Percentiles rank a stretch among this genome's conserved stretches.
These are phyloP conservation scores for Micropterix aruncella DNA, from an alignment of 2,888 invertebrate genomes.

Conservation along the genomic window DNA sequence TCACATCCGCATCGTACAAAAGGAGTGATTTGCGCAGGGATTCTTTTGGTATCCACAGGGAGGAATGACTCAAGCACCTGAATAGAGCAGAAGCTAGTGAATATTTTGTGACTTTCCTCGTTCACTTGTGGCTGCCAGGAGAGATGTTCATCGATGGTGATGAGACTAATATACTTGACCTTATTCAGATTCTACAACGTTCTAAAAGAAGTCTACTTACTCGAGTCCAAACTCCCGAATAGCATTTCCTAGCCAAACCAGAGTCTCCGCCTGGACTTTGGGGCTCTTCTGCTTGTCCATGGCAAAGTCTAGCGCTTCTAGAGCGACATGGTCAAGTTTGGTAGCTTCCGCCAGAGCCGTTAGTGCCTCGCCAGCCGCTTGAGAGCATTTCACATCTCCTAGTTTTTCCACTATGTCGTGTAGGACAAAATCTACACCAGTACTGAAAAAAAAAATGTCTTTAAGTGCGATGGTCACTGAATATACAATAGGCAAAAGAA, in stretches of 20 bases:
- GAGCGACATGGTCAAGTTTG: slow-evolving; percentile 58
- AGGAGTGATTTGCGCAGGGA: too few relatives aligned
- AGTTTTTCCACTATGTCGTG: slow-evolving; percentile 74
- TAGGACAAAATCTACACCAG: slow-evolving; percentile 59
- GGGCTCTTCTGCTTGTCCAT: slow-evolving; percentile 79
- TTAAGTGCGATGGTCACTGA: too few relatives aligned
- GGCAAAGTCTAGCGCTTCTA: slow-evolving; percentile 57
- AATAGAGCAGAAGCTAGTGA: too few relatives aligned
- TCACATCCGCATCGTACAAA: too few relatives aligned
- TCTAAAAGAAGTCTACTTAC: slow-evolving; percentile 48
- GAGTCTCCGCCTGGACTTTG: slow-evolving; percentile 75
- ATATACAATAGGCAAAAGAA: too few relatives aligned
- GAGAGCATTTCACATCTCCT: slow-evolving; percentile 68
- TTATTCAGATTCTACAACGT: too few relatives aligned
- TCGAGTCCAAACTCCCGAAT: slow-evolving; percentile 78
- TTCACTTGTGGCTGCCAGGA: too few relatives aligned
- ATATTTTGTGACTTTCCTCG: too few relatives aligned
- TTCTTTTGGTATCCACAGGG: too few relatives aligned
- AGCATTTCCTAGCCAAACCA: slow-evolving; percentile 66
- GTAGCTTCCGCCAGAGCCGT: slow-evolving; percentile 66
- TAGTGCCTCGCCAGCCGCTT: slow-evolving; percentile 53
- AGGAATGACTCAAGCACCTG: too few relatives aligned
- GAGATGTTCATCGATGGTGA: too few relatives aligned
- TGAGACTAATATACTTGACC: too few relatives aligned
- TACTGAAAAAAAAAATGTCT: slow-evolving; percentile 27